Conservation (phyloP, 1,140 invertebrate species). For the Diploscapter pachys region DNA sequence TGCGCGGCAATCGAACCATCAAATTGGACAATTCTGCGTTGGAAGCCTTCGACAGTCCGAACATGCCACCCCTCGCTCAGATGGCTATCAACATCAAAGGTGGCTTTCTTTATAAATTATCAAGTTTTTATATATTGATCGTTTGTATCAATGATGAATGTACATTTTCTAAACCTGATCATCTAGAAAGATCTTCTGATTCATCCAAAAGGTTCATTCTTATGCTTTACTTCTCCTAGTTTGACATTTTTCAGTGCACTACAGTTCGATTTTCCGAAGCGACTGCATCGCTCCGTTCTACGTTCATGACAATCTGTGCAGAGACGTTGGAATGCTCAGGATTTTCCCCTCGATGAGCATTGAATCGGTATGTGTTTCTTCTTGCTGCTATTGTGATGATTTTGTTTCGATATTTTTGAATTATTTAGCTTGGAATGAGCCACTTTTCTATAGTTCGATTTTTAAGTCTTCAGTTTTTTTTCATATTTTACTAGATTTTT, state of each 20-base stretch:
- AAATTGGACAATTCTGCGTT: slow-evolving; percentile 77
- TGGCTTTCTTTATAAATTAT: slow-evolving; percentile 35
- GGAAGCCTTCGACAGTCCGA: slow-evolving; percentile 85
- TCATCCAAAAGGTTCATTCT: background rate
- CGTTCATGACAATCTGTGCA: slow-evolving; percentile 75
- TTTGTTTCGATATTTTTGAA: background rate
- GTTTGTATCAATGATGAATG: background rate
- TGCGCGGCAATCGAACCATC: slow-evolving; percentile 83
- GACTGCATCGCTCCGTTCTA: slow-evolving; percentile 72
- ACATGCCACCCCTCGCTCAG: slow-evolving; percentile 76
- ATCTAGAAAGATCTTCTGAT: too few species aligned
- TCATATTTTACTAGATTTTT: too few species aligned
- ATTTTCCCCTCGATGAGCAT: slow-evolving; percentile 85
- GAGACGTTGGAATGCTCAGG: slow-evolving; percentile 78
- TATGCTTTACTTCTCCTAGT: background rate
- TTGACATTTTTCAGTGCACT: slow-evolving; percentile 69
- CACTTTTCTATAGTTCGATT: too few species aligned
- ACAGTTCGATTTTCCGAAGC: slow-evolving; percentile 73
- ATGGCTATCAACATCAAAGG: slow-evolving; percentile 69
- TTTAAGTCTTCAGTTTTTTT: too few species aligned
- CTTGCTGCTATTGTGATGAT: background rate
- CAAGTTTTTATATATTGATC: background rate
- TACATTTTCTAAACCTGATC: too few species aligned
- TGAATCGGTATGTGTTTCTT: slow-evolving; percentile 67
- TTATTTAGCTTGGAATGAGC: too few species aligned